Evolutionary conservation across 2,888 invertebrate genomes (phyloP).

Genomic region (Aromia moschata): DNA sequence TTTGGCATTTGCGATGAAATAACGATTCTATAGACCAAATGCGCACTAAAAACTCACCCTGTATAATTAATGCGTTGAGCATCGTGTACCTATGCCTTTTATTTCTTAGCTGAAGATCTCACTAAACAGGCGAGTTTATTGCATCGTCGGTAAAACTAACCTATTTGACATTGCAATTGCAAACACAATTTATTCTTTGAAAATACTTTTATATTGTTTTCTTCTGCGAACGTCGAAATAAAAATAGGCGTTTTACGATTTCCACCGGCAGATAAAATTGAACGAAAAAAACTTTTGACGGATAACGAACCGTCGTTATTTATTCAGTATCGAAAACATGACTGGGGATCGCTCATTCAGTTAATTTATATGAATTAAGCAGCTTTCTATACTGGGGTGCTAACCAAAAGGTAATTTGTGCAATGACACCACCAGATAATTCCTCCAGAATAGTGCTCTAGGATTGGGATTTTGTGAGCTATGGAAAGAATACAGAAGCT

Average conservation of each 20-base stretch:
- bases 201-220: constrained; percentile 25
- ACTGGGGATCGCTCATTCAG: not conserved
- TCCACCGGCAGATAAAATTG: constrained; percentile 17
- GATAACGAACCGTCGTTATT: not conserved
- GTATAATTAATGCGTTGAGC: not conserved
- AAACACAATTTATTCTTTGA: constrained; percentile 26
- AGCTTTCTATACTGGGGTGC: too few species aligned
- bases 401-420: too few species aligned
- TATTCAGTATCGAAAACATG: not conserved
- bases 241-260: constrained; percentile 29
- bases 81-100: not conserved
- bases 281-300: constrained; percentile 2
- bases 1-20: too few species aligned
- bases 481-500: too few species aligned
- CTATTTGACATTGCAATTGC: constrained; percentile 27
- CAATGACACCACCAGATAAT: too few species aligned
- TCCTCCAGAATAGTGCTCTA: too few species aligned
- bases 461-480: too few species aligned
- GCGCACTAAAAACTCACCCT: too few species aligned
- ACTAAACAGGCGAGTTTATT: constrained; percentile 21
- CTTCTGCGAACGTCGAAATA: constrained; percentile 21
- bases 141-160: constrained; percentile 22
- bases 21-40: too few species aligned
- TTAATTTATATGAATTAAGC: not conserved
- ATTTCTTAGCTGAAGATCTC: constrained; percentile 20